Conservation (phyloP, 2,113 vertebrate species). For the Corvus cornix region DNA sequence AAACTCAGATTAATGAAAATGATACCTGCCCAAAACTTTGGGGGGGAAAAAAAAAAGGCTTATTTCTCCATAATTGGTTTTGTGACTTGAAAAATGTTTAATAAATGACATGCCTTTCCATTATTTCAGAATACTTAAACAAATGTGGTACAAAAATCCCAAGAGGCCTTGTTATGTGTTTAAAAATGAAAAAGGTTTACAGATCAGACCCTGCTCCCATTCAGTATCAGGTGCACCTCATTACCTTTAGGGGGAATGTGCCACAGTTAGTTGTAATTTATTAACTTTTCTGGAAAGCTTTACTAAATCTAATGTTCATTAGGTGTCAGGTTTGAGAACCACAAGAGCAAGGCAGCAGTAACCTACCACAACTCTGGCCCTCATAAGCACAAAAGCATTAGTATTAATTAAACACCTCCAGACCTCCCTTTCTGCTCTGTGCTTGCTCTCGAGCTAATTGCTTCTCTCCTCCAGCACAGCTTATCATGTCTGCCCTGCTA, state of each 20-base stretch:
- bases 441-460: not conserved
- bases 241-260: not conserved
- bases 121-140: not conserved
- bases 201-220: not conserved
- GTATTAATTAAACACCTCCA: conserved; percentile 3
- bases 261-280: not conserved
- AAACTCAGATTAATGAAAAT: not conserved
- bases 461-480: not conserved
- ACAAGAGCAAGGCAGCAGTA: not conserved
- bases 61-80: not conserved
- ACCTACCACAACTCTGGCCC: not conserved
- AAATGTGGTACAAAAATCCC: not conserved
- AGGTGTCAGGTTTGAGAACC: not conserved
- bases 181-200: not conserved
- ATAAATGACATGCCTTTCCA: not conserved
- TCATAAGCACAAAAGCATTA: not conserved
- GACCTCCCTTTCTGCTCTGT: not conserved
- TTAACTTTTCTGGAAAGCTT: not conserved
- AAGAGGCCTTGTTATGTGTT: not conserved
- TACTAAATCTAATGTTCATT: not conserved
- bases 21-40: not conserved
- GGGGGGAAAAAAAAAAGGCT: not conserved
- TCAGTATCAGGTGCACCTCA: not conserved
- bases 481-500: not conserved
- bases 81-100: not conserved